Evolutionary conservation across 2,797 vertebrate species (phyloP), one percentile per base, ranked within the genome.

Genomic region (Sarcophilus harrisii): DNA sequence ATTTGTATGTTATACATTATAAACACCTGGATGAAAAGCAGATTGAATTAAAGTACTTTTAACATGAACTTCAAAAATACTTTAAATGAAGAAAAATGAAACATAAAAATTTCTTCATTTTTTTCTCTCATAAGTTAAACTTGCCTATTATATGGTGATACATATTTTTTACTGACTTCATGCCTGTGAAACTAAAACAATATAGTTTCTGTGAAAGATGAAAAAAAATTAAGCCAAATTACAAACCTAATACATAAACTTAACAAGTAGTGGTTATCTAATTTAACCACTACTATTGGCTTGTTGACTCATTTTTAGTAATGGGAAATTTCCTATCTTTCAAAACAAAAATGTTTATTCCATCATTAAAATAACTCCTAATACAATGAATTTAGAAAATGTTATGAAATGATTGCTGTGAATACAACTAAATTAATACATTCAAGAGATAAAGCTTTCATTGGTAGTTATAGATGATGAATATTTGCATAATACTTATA

Each of bases 121-220:
- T 93, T 49, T 90, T 92, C 96, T 96, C 93, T n/a, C 18, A 58
- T 28, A 1, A 91, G 93, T 90, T 95, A 87, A 18, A 94, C 8
- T 93, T 94, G 97, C 93, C 90, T 96, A 92, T 81, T 30, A 92
- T 49, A 96, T 94, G 94, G 57, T 89, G 73, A 96, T 10, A 90
- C 9, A 93, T 94, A 27, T 11, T 95, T 96, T 93, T 92, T 96
- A 94, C 45, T 45, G 73, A 81, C 73, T 81, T 45, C 73, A 38
- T 38, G 38, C 18, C 49, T 32, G 89, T 49, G 92, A 92, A 96
- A 97, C 3, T 93, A 94, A 96, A 96, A 92, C 58, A 73, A 21
- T 73, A 38, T 81, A 81, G 73, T 8, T 81, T 81, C 21, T 81
- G 90, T 91, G 90, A 66, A 93, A 94, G 29, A 73, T 16, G 16